Evolutionary conservation across 2,113 vertebrate species (phyloP).

Genomic region (Apteryx owenii): DNA sequence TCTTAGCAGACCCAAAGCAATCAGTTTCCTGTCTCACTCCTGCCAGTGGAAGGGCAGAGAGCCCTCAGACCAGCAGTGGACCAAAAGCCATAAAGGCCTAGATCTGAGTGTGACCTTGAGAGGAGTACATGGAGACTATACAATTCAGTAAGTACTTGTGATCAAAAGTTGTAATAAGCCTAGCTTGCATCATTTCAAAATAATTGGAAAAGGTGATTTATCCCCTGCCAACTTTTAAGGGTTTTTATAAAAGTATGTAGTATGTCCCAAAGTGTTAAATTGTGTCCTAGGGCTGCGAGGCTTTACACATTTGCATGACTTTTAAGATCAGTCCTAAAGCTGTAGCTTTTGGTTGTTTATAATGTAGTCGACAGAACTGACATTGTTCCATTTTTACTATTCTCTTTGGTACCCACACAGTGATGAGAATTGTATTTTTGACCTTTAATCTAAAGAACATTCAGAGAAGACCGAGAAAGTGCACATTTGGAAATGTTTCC

Average conservation of each 20-base stretch:
- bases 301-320: slow-evolving; percentile 74
- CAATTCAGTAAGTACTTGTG: slow-evolving; percentile 40
- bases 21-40: background rate
- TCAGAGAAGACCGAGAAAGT: slow-evolving; percentile 38
- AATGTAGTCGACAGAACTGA: slow-evolving; percentile 49
- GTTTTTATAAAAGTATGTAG: slow-evolving; percentile 70
- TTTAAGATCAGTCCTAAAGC: slow-evolving; percentile 63
- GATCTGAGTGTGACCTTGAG: background rate
- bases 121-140: background rate
- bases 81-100: background rate
- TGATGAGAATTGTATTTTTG: slow-evolving; percentile 40
- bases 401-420: slow-evolving; percentile 42
- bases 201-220: slow-evolving; percentile 72
- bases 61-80: background rate
- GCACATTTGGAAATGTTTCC: slow-evolving; percentile 59
- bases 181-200: slow-evolving; percentile 69
- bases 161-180: slow-evolving; percentile 34
- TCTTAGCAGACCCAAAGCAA: background rate
- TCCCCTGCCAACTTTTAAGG: slow-evolving; percentile 68
- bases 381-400: slow-evolving; percentile 57
- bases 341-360: slow-evolving; percentile 58
- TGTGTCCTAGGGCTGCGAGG: slow-evolving; percentile 70
- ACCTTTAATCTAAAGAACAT: slow-evolving; percentile 57
- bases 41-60: background rate
- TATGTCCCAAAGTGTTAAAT: slow-evolving; percentile 69